Evolutionary conservation across 1,140 invertebrate species (phyloP).

Genomic region (Cyrtorhinus lividipennis): DNA sequence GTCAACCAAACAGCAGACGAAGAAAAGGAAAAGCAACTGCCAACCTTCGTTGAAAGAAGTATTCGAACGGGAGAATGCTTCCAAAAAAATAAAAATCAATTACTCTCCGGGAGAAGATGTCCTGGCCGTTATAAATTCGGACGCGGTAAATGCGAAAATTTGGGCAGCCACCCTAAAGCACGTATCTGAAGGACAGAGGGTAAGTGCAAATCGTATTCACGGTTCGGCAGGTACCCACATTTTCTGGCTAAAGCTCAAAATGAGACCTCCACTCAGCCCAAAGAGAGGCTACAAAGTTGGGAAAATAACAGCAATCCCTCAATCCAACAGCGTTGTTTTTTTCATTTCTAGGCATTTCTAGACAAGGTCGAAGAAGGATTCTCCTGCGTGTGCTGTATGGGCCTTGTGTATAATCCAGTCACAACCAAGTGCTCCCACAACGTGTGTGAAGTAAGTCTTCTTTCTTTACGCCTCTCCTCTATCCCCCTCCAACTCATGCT

Average conservation of each 20-base stretch:
- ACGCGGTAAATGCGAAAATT: slow-evolving; percentile 46
- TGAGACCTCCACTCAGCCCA: not conserved
- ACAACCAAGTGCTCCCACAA: slow-evolving; percentile 64
- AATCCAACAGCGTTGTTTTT: slow-evolving; percentile 15
- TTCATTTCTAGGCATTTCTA: slow-evolving; percentile 41
- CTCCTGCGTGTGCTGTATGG: slow-evolving; percentile 66
- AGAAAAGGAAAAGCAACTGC: slow-evolving; percentile 23
- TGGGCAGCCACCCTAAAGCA: slow-evolving; percentile 44
- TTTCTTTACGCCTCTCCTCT: slow-evolving; percentile 20
- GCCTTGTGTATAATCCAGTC: slow-evolving; percentile 53
- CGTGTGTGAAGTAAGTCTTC: slow-evolving; percentile 47
- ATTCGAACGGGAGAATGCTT: slow-evolving; percentile 16
- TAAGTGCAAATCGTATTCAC: slow-evolving; percentile 25
- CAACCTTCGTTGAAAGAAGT: too few species aligned
- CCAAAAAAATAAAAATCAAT: slow-evolving; percentile 34
- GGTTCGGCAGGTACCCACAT: slow-evolving; percentile 3
- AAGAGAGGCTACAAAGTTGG: not conserved
- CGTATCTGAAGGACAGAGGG: slow-evolving; percentile 36
- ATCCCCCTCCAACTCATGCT: not conserved
- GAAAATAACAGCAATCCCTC: not conserved
- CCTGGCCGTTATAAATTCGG: slow-evolving; percentile 39
- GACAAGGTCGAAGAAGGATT: slow-evolving; percentile 50
- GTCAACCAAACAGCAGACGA: slow-evolving; percentile 20
- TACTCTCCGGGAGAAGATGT: slow-evolving; percentile 37
- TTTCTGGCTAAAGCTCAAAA: slow-evolving; percentile 11